Percentiles rank a stretch among this genome's conserved stretches.
Evolutionary conservation across 2,113 vertebrate species (phyloP).

Genomic region (Azemiops feae): DNA sequence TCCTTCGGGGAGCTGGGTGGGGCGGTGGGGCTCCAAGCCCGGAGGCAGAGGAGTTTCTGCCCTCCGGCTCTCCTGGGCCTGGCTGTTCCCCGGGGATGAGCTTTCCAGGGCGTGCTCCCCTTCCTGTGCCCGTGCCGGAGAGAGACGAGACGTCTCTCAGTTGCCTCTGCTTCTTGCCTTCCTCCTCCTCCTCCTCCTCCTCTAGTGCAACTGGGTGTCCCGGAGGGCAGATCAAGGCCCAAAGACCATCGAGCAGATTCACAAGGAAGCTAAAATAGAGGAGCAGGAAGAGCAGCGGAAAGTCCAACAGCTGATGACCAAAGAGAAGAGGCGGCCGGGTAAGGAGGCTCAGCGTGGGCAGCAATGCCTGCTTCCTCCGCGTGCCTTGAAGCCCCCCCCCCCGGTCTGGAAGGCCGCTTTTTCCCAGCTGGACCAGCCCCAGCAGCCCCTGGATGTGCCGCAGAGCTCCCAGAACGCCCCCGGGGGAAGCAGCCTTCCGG

Average conservation of each 20-base stretch:
- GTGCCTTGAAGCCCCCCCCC: background rate
- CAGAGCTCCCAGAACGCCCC: background rate
- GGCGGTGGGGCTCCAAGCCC: background rate
- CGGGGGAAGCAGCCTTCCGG: background rate
- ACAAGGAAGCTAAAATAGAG: conserved; percentile 97
- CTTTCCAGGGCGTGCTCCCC: background rate
- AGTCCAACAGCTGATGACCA: conserved; percentile 95
- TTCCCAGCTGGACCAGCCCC: background rate
- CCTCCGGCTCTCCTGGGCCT: background rate
- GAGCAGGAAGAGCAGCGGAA: conserved; percentile 97
- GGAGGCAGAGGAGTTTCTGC: background rate
- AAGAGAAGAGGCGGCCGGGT: conserved; percentile 94
- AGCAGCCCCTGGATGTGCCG: too few species aligned
- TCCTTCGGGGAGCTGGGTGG: background rate
- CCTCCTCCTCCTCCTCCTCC: background rate
- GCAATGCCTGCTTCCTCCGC: fast-evolving
- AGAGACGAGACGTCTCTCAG: background rate
- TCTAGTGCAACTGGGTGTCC: conserved; percentile 94
- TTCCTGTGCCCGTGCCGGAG: background rate
- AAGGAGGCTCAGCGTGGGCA: conserved; percentile 7
- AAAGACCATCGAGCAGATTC: conserved; percentile 98
- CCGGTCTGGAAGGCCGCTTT: fast-evolving
- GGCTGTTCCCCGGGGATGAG: background rate
- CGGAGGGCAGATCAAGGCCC: conserved; percentile 94
- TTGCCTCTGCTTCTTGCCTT: fast-evolving